These are phyloP conservation scores for Gonioctena quinquepunctata DNA, from an alignment of 1,140 invertebrate species.

Conservation along the genomic window DNA sequence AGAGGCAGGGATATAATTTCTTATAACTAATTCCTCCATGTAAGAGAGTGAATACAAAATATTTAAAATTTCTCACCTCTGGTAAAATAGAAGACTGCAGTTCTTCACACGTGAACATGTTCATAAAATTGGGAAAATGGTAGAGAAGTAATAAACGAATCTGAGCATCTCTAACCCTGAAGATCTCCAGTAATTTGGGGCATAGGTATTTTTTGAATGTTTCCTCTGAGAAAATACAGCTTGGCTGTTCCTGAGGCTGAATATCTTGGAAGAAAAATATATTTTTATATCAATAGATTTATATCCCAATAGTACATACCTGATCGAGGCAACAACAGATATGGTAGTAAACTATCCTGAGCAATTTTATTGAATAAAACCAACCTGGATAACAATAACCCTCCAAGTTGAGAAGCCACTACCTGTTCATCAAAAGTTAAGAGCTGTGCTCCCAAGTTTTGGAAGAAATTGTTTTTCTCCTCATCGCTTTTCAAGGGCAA, in stretches of 20 bases:
- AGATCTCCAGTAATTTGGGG: conserved; percentile 75
- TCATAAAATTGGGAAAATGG: conserved; percentile 72
- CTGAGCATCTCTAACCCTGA: conserved; percentile 76
- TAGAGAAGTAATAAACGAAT: conserved; percentile 70
- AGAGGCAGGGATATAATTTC: too few relatives aligned
- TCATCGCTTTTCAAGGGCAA: conserved; percentile 75
- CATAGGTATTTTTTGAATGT: conserved; percentile 72
- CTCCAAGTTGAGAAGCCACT: conserved; percentile 76
- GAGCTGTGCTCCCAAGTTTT: conserved; percentile 66
- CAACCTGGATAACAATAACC: conserved; percentile 76
- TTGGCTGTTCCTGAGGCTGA: conserved; percentile 52
- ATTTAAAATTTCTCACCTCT: conserved; percentile 59
- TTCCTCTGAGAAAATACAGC: conserved; percentile 57
- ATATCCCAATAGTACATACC: conserved; percentile 49
- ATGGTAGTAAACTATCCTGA: conserved; percentile 73
- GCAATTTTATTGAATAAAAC: conserved; percentile 80
- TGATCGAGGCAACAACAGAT: conserved; percentile 71
- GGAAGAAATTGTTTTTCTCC: conserved; percentile 79
- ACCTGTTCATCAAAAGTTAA: conserved; percentile 74
- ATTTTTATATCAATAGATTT: not conserved
- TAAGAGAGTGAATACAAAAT: too few relatives aligned
- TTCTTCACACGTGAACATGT: conserved; percentile 71
- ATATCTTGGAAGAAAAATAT: not conserved
- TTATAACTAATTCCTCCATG: too few relatives aligned
- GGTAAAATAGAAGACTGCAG: conserved; percentile 71